Evolutionary conservation across 2,888 invertebrate genomes (phyloP).

Genomic region (Drosophila buzzatii): DNA sequence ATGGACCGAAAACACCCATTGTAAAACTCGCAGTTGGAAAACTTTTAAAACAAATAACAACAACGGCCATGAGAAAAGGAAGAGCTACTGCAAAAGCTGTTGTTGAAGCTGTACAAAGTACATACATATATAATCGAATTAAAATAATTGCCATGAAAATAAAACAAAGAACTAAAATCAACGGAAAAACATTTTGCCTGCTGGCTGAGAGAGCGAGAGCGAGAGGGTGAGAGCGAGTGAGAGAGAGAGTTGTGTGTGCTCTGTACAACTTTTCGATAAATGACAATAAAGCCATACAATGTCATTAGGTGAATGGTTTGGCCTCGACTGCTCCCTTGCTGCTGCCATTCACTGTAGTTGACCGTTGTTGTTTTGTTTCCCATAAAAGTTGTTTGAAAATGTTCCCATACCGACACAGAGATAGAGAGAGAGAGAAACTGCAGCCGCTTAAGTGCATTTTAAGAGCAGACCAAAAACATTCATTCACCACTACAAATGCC

Average conservation of each 20-base stretch:
- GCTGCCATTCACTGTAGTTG: constrained; percentile 14
- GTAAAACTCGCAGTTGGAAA: constrained; percentile 40
- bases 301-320: constrained; percentile 75
- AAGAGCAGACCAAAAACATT: constrained; percentile 41
- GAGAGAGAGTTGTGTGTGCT: constrained; percentile 24
- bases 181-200: constrained; percentile 61
- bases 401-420: constrained; percentile 8
- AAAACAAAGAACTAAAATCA: constrained; percentile 50
- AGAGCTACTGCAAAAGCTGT: constrained; percentile 8
- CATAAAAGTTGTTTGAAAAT: constrained; percentile 62
- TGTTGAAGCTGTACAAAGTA: constrained; percentile 25
- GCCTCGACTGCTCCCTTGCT: constrained; percentile 35
- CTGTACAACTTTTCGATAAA: constrained; percentile 75
- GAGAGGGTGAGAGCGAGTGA: neutral
- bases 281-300: constrained; percentile 79
- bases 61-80: neutral
- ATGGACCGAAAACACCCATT: constrained; percentile 8
- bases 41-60: constrained; percentile 42
- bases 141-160: constrained; percentile 68
- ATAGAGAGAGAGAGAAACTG: neutral
- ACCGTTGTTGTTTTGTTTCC: constrained; percentile 28
- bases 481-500: constrained; percentile 41
- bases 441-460: constrained; percentile 66
- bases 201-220: constrained; percentile 12
- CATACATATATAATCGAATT: constrained; percentile 68